Percentiles rank a stretch among this genome's conserved stretches.
These are phyloP conservation scores for Eriocheir sinensis DNA, from an alignment of 1,140 invertebrate species.

Conservation along the genomic window DNA sequence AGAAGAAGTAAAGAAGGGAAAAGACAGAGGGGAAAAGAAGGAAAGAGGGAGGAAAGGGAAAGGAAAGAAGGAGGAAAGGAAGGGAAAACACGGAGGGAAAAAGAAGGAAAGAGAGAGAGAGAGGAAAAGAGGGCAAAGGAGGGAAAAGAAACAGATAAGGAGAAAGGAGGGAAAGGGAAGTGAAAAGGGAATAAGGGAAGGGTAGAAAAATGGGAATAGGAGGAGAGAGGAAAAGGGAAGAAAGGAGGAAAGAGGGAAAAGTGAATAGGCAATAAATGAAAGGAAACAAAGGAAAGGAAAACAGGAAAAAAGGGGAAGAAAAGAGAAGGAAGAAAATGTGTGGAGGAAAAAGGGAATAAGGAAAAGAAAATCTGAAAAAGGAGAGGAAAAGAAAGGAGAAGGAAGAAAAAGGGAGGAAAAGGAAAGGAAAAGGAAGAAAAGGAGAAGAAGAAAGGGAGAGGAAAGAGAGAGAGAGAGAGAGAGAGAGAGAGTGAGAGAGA, in stretches of 20 bases:
- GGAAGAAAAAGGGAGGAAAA: background rate
- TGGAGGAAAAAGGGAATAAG: background rate
- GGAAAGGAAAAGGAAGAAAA: background rate
- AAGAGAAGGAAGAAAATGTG: background rate
- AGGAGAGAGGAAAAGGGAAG: too few relatives aligned
- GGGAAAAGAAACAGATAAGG: too few relatives aligned
- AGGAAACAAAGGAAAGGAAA: too few relatives aligned
- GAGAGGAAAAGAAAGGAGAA: background rate
- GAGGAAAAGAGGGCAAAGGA: too few relatives aligned
- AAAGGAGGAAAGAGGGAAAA: background rate
- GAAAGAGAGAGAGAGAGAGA: constrained; percentile 5
- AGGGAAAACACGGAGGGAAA: too few relatives aligned
- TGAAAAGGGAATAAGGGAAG: background rate
- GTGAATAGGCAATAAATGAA: too few relatives aligned
- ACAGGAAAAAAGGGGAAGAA: background rate
- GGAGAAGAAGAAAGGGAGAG: background rate
- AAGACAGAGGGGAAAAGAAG: too few relatives aligned
- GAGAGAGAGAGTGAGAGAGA: background rate
- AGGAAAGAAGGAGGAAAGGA: too few relatives aligned
- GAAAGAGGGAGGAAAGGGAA: too few relatives aligned
- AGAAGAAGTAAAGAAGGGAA: too few relatives aligned
- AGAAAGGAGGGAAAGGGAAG: background rate
- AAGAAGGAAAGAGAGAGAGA: too few relatives aligned
- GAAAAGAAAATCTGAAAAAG: too few relatives aligned
- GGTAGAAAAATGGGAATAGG: background rate